phyloP scores from a whole-genome alignment of 1,140 invertebrate genomes.

The Hyles vespertilio region DNA sequence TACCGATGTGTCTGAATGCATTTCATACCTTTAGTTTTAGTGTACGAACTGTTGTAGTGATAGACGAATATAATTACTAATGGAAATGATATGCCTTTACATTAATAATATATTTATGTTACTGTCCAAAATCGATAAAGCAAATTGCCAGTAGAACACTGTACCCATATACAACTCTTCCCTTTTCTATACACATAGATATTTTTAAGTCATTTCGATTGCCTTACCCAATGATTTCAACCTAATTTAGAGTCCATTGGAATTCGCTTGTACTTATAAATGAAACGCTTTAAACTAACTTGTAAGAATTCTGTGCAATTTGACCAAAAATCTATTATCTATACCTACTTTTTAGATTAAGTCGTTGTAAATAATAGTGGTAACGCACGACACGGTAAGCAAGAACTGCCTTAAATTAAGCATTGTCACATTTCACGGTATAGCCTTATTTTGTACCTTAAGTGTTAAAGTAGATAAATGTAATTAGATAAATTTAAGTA shows the following conservation, averaged over 20 bases:
- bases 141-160: too few relatives aligned
- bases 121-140: too few relatives aligned
- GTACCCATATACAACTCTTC: too few relatives aligned
- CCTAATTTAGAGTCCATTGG: slow-evolving; percentile 10
- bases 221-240: slow-evolving; percentile 12
- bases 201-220: slow-evolving; percentile 8
- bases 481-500: slow-evolving; percentile 6
- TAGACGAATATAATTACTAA: too few relatives aligned
- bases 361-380: slow-evolving; percentile 46
- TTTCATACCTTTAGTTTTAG: too few relatives aligned
- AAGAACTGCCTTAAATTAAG: slow-evolving; percentile 63
- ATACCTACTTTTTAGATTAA: slow-evolving; percentile 33
- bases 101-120: too few relatives aligned
- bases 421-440: slow-evolving; percentile 68
- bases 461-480: slow-evolving; percentile 17
- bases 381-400: slow-evolving; percentile 47
- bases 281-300: slow-evolving; percentile 42
- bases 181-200: too few relatives aligned
- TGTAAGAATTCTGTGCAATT: slow-evolving; percentile 38
- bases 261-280: slow-evolving; percentile 36
- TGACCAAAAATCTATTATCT: slow-evolving; percentile 44
- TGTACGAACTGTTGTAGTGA: too few relatives aligned
- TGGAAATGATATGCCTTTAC: too few relatives aligned
- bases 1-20: too few relatives aligned
- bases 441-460: slow-evolving; percentile 73